Evolutionary conservation across 2,888 invertebrate genomes (phyloP).

Genomic region (Cerceris ruficornis): DNA sequence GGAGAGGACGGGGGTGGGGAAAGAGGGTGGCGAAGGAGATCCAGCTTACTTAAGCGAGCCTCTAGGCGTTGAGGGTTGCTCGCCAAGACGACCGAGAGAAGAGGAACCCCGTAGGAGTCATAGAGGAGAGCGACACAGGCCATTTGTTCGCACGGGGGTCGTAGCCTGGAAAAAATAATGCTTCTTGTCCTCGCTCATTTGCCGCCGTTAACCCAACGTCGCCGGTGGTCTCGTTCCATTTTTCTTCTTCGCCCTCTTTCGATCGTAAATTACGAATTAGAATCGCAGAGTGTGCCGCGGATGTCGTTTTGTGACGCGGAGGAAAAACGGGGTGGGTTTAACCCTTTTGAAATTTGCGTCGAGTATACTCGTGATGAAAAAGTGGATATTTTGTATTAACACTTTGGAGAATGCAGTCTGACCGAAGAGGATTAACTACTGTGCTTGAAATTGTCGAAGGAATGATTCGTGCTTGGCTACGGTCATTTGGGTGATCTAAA

Average conservation of each 20-base stretch:
- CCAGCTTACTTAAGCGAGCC: conserved; percentile 51
- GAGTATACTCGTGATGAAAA: too few relatives aligned
- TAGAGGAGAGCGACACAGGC: conserved; percentile 65
- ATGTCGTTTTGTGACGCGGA: too few relatives aligned
- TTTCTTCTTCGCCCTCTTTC: conserved; percentile 8
- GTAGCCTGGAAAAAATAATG: conserved; percentile 75
- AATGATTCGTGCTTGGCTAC: too few relatives aligned
- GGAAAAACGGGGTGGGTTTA: too few relatives aligned
- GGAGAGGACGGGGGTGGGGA: conserved; percentile 31
- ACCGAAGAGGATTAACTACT: too few relatives aligned
- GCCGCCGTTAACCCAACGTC: conserved; percentile 42
- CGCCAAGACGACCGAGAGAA: conserved; percentile 44
- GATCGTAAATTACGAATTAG: conserved; percentile 73
- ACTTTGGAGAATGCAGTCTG: too few relatives aligned
- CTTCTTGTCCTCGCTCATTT: conserved; percentile 73
- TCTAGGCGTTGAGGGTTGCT: conserved; percentile 21
- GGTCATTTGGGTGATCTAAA: too few relatives aligned
- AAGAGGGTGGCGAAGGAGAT: conserved; percentile 23
- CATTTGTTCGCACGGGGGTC: conserved; percentile 70
- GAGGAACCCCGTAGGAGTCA: conserved; percentile 70
- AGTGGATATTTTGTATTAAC: too few relatives aligned
- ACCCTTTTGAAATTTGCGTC: too few relatives aligned
- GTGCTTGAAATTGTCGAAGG: too few relatives aligned
- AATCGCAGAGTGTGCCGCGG: conserved; percentile 1
- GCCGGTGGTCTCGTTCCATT: conserved; percentile 10